A percentile compares a stretch with the other conserved stretches of the same genome.
phyloP scores from a whole-genome alignment of 2,888 invertebrate species.

The Psylliodes chrysocephalus region DNA sequence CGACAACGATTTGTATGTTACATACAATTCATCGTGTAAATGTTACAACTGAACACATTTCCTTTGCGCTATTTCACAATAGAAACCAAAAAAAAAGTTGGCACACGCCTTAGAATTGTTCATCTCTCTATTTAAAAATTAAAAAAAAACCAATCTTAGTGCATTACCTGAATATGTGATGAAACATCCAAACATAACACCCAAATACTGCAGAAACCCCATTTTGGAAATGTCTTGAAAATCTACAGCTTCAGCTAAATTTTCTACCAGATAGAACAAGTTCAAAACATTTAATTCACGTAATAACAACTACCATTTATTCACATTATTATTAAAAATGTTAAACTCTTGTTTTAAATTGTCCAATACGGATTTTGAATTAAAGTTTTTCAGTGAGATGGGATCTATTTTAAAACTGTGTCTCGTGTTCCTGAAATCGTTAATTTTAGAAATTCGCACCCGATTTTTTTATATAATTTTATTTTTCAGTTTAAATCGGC shows the following conservation, averaged over 20 bases:
- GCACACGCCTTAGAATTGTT: neutral
- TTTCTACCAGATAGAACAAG: neutral
- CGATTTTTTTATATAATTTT: neutral
- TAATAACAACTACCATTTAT: neutral
- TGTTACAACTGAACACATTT: neutral
- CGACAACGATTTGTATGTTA: too few relatives aligned
- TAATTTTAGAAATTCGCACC: neutral
- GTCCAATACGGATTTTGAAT: neutral
- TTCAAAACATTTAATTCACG: neutral
- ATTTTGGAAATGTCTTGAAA: too few relatives aligned
- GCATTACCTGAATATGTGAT: neutral
- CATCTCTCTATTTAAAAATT: too few relatives aligned
- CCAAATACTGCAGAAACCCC: neutral
- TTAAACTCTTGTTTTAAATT: neutral
- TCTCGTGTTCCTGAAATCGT: neutral
- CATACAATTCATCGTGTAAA: too few relatives aligned
- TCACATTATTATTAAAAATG: slow-evolving; percentile 1
- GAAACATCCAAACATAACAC: neutral
- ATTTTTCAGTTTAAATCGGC: neutral
- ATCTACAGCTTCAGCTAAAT: neutral
- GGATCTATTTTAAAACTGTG: slow-evolving; percentile 10
- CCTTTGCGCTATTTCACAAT: neutral
- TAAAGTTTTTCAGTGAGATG: neutral
- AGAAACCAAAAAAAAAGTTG: neutral
- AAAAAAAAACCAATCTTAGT: too few relatives aligned